Base-by-base conservation (phyloP, 2,888 invertebrate genomes). In the Hypercompe scribonia region DNA sequence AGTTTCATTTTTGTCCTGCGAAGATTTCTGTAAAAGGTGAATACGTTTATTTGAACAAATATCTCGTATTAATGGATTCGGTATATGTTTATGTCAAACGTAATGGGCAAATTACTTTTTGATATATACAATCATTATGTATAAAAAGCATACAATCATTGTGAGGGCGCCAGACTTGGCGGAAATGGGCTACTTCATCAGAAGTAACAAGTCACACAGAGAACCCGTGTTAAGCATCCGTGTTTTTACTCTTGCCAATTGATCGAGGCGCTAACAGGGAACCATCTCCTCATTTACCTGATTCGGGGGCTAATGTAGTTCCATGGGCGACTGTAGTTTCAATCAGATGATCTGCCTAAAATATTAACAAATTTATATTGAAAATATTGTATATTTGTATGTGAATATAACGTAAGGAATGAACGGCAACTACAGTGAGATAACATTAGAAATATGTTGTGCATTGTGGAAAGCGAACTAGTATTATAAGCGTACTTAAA, bases 401-500 rank as follows among this genome's bases (percentile, higher is more conserved):
- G 65, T 61, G 11, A 34, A 64, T 78, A 74, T 50, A 54, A 34
- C 11, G 7, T n/a, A 70, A 61, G 3, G 5, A 61, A 13, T 78
- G n/a, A n/a, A 73, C 63, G 70, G 58, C 50, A 74, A 78, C 42
- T 79, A 71, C 0, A 78, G 75, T 70, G 73, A 78, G 74, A 61
- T 66, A 76, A 76, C 77, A 76, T 83, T 80, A 83, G 76, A 75
- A 77, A 76, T 83, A 80, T 80, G 71, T 76, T 83, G 68, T 81
- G 82, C 83, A 77, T 81, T 80, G 80, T 74, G 80, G 77, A 83
- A 81, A 81, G 79, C 63, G 77, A 81, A 73, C 80, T 73, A 70
- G 76, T 78, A 75, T 83, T 83, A 83, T 81, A 72, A 77, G 76
- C 73, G 72, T 71, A 77, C 79, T 84, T 82, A 80, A 83, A 82